Evolutionary conservation across 2,888 invertebrate species (phyloP), one percentile per base, ranked within the genome.

Genomic region (Megastigmus dorsalis): DNA sequence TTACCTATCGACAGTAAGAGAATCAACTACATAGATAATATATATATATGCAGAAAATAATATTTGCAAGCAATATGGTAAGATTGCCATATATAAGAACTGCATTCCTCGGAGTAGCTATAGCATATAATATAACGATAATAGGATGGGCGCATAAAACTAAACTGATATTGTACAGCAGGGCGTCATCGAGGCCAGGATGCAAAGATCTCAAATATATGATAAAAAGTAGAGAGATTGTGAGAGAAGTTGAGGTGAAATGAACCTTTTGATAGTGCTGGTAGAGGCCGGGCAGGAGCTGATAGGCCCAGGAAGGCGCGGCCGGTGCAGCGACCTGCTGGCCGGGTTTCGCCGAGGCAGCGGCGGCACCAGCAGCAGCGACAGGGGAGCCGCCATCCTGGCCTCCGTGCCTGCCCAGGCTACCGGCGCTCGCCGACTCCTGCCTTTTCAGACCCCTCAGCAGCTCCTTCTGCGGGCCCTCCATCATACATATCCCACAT

Each of bases 201-300:
- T n/a, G n/a, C n/a, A n/a, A n/a, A n/a, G n/a, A n/a, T n/a, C n/a
- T n/a, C n/a, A n/a, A n/a, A n/a, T n/a, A n/a, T n/a, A n/a, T n/a
- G n/a, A n/a, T n/a, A n/a, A n/a, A n/a, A n/a, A n/a, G n/a, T n/a
- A n/a, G n/a, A n/a, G n/a, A n/a, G n/a, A n/a, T n/a, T 0, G 30
- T 18, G 15, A 62, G 9, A 41, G 45, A 13, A 28, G n/a, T n/a
- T n/a, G n/a, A n/a, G n/a, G n/a, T n/a, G 38, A 45, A 57, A 45
- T 74, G 79, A 90, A 95, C 95, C 95, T 95, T 95, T 91, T 95
- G 95, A 85, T 94, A 93, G 88, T 92, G 92, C 88, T 94, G 93
- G 90, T 95, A 95, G 86, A 95, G 91, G 85, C 94, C 93, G 82
- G 95, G 95, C 86, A 95, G 92, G 82, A 95, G 93, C 90, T 95